Base-by-base conservation (phyloP, 2,113 vertebrate species). In the Synodontis membranacea region DNA sequence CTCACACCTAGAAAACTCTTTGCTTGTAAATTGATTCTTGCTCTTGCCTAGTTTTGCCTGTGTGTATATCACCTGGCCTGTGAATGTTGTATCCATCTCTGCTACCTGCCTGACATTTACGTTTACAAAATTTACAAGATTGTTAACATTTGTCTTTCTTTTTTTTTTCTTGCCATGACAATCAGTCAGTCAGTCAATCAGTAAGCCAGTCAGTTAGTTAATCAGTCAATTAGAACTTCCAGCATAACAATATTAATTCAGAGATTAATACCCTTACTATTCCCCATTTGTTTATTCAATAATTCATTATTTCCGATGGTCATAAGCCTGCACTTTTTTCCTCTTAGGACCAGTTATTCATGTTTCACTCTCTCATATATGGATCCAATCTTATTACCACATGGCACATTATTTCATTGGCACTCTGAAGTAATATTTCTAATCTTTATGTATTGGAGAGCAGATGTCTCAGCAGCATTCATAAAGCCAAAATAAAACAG, bases 371-470 rank as follows among this genome's bases (percentile, higher is more conserved):
- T 74, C 42, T 14, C 42, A 28, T 75, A 5, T n/a, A 46, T 74
- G 25, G 25, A n/a, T 75, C 11, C 34, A 21, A 39, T 70, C 34
- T 70, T 70, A 75, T 74, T 74, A 12, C 10, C 46, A 15, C 11
- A n/a, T 75, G 25, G 42, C 42, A 75, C 25, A 75, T 28, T 75
- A 46, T 46, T 14, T 75, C 25, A 75, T n/a, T n/a, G 72, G 72
- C 42, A 28, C 11, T 28, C 23, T 46, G 11, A 75, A 46, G 23
- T 25, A 74, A 21, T 44, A 74, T 14, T 44, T 28, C 39, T 74
- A 74, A 64, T 83, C 62, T 86, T 89, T 88, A 88, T 54, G 48
- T 87, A 62, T n/a, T 70, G 37, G 39, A 66, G 50, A 80, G 62
- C 62, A 79, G 76, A 84, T 54, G n/a, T 75, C 28, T 76, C 78